Evolutionary conservation across 2,797 vertebrate genomes (phyloP), one percentile per base, ranked within the genome.

Genomic region (Lerista edwardsae): DNA sequence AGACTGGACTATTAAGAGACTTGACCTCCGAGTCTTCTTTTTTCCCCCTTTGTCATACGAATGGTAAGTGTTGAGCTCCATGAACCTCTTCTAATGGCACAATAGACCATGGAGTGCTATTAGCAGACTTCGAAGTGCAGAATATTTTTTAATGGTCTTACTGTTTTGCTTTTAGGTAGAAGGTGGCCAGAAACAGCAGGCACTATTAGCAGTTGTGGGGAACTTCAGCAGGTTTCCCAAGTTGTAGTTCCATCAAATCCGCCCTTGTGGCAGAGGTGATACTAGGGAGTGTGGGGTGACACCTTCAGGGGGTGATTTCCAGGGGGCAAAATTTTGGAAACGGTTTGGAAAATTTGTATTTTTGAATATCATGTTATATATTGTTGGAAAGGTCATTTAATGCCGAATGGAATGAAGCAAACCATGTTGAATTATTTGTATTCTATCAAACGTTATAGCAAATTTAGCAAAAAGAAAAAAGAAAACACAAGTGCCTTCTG

Each of bases 51-150:
- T 75, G 62, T 44, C 62, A 68, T 39, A 2, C 17, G 79, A 80
- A 85, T 57, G 55, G 72, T 2, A 3, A 17, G 25, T 12, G 19
- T 2, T 17, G 41, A 27, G 57, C 68, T 77, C 41, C 25, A n/a
- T 81, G 73, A 64, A 82, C 79, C 57, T 86, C 68, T 47, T 12
- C 55, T 81, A 86, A 81, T 68, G 65, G 74, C 67, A 62, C 65
- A 64, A 55, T 11, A 72, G 65, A 77, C 74, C 41, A 51, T 55
- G 41, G 41, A 10, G 27, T 36, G 67, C 73, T 64, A 55, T 72
- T 65, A 72, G 25, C 1, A 31, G 73, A 29, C 39, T 71, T 61
- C 47, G 69, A 86, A 81, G 68, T 62, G 57, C 25, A 39, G 41
- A 47, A 55, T 62, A 61, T 82, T 82, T n/a, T 57, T 64, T 64